phyloP scores from a whole-genome alignment of 1,140 invertebrate species.

The Rhyacophila brunnea region DNA sequence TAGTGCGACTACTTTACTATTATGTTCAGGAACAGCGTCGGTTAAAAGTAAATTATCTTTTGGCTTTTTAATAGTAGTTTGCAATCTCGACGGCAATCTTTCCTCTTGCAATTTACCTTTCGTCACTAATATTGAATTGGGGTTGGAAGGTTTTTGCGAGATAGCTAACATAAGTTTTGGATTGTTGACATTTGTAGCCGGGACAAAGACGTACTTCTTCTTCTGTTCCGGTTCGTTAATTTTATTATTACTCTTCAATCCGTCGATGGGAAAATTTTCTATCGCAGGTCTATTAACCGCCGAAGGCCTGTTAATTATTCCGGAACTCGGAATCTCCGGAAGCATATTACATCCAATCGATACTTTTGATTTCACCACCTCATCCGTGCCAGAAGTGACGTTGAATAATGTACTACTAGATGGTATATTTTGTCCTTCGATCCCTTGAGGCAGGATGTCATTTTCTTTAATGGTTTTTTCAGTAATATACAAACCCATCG shows the following conservation, averaged over 20 bases:
- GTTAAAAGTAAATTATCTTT: constrained; percentile 22
- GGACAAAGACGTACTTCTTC: constrained; percentile 23
- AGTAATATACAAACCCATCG: no score
- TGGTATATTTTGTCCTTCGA: no score
- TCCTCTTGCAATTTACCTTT: constrained; percentile 21
- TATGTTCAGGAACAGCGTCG: constrained; percentile 13
- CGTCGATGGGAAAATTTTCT: constrained; percentile 4
- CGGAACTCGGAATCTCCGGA: neutral
- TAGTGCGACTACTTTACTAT: constrained; percentile 47
- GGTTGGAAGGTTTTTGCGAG: constrained; percentile 41
- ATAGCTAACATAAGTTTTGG: constrained; percentile 40
- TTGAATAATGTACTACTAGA: no score
- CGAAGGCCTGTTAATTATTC: constrained; percentile 5
- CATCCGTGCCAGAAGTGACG: no score
- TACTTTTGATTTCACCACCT: no score
- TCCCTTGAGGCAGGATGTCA: no score
- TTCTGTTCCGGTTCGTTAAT: constrained; percentile 9
- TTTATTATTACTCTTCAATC: neutral
- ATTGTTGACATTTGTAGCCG: constrained; percentile 10
- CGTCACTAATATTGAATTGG: constrained; percentile 28
- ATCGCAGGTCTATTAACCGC: constrained; percentile 3
- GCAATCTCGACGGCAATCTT: neutral
- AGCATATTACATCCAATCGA: no score
- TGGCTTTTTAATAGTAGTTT: constrained; percentile 4
- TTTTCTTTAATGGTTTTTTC: no score